These are phyloP conservation scores for Ophioninae sp. DNA, from an alignment of 2,888 invertebrate genomes.

Conservation along the genomic window DNA sequence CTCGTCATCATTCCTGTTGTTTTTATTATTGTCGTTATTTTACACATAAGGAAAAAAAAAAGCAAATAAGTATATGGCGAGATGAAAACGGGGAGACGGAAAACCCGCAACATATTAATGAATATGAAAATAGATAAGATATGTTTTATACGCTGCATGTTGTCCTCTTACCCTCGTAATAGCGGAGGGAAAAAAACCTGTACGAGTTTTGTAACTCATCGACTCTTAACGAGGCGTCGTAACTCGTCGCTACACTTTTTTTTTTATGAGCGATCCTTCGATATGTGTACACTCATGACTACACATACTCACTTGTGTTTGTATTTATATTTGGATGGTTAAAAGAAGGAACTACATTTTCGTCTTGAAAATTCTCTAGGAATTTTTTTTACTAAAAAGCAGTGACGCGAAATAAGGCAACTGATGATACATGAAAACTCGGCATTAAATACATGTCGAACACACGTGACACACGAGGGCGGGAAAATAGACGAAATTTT, in stretches of 20 bases:
- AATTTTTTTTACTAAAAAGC: no score
- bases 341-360: no score
- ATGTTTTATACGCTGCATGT: slow-evolving; percentile 81
- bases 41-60: slow-evolving; percentile 10
- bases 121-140: slow-evolving; percentile 73
- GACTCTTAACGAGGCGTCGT: slow-evolving; percentile 38
- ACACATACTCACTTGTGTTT: background rate
- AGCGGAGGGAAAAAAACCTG: slow-evolving; percentile 10
- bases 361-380: no score
- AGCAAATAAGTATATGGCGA: slow-evolving; percentile 60
- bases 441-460: no score
- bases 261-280: slow-evolving; percentile 55
- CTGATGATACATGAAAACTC: no score
- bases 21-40: slow-evolving; percentile 7
- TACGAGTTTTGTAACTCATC: slow-evolving; percentile 34
- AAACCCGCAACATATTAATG: slow-evolving; percentile 60
- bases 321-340: no score
- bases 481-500: no score
- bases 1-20: background rate
- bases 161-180: slow-evolving; percentile 10
- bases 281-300: slow-evolving; percentile 23
- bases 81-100: slow-evolving; percentile 62
- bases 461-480: no score
- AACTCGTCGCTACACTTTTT: slow-evolving; percentile 39
- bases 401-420: no score